phyloP scores from a whole-genome alignment of 2,888 invertebrate genomes.

The Plutella xylostella region DNA sequence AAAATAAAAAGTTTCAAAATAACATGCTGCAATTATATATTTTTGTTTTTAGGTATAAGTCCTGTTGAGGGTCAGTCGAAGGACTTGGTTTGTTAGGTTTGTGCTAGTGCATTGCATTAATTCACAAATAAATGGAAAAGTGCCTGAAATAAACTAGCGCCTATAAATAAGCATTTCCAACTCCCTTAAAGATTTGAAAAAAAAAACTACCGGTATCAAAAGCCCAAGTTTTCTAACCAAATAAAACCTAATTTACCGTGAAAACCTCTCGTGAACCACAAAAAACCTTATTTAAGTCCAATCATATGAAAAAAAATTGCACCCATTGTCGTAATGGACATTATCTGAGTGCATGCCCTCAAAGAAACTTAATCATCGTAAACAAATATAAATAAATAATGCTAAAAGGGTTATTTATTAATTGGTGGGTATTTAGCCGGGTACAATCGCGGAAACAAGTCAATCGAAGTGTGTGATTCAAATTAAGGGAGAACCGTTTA shows the following conservation, averaged over 20 bases:
- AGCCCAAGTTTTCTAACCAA: conserved; percentile 11
- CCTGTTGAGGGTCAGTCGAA: no score
- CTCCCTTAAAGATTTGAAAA: no score
- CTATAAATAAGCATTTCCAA: no score
- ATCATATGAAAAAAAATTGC: conserved; percentile 32
- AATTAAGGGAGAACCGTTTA: conserved; percentile 53
- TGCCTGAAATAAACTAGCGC: no score
- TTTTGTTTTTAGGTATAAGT: no score
- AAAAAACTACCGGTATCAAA: conserved; percentile 17
- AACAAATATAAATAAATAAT: conserved; percentile 45
- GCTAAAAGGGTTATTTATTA: conserved; percentile 50
- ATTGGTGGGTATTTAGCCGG: conserved; percentile 44
- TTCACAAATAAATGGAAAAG: no score
- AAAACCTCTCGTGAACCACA: conserved; percentile 30
- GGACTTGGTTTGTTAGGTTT: no score
- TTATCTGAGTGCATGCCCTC: conserved; percentile 45
- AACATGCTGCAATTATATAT: no score
- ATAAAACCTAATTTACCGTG: conserved; percentile 33
- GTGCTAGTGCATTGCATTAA: no score
- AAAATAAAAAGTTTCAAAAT: no score
- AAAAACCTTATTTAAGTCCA: conserved; percentile 26
- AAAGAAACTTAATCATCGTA: conserved; percentile 38
- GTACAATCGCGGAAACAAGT: conserved; percentile 54
- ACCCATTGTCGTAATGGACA: conserved; percentile 37
- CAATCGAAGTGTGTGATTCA: conserved; percentile 60